Evolutionary conservation across 2,797 vertebrate species (phyloP), one percentile per base, ranked within the genome.

Genomic region (Nothura maculosa): DNA sequence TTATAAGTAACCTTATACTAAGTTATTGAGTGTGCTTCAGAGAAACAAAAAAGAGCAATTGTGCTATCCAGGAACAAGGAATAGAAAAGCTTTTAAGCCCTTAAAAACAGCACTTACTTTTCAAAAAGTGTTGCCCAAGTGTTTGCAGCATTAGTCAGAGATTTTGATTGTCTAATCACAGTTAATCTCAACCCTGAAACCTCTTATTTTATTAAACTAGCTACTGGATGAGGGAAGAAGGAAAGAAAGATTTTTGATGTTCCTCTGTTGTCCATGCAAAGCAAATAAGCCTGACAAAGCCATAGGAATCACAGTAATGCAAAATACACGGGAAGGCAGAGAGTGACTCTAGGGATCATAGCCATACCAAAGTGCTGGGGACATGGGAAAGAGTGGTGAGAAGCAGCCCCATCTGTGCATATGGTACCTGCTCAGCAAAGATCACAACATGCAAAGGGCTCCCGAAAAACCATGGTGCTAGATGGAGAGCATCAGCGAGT

Each of bases 161-260:
- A 66, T 94, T 96, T 81, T 70, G 54, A 3, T 69, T 89, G 42
- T 90, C 85, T 89, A 57, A 86, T 57, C 32, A 58, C 67, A 60
- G 30, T 72, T 82, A 81, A 68, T 89, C 60, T 81, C 63, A 83
- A 47, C 18, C 34, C 85, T 2, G 0, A 88, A 92, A 54, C 15
- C 6, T 0, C 8, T 69, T 55, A 52, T 74, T 40, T 74, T 40
- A 83, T 42, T n/a, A 64, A 76, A 42, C 10, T 47, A 90, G 19
- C 25, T 25, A 42, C 28, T 30, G 42, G 34, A 5, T 80, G 25
- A 11, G 32, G 48, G 10, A 3, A 30, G 8, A 18, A 69, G 10
- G 36, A 66, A 8, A 4, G 11, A 10, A 66, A 81, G 36, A 15
- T 25, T 58, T 58, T 76, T 79, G 30, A 14, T 79, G 27, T 30